These are phyloP conservation scores for Psammodynastes pulverulentus DNA, from an alignment of 2,113 vertebrate genomes.

Conservation along the genomic window DNA sequence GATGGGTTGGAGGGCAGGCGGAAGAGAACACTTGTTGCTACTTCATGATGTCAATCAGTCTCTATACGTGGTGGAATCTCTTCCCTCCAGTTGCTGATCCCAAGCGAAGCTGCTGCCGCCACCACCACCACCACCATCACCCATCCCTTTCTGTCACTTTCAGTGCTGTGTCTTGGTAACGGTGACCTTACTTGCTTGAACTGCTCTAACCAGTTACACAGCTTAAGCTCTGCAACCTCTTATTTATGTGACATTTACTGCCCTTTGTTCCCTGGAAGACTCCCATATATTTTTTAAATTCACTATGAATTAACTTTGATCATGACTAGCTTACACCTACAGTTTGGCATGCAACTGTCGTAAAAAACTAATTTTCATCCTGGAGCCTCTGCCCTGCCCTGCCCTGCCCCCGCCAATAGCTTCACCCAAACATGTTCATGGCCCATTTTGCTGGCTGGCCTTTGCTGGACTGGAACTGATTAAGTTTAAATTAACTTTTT, in stretches of 20 bases:
- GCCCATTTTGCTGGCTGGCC: not conserved
- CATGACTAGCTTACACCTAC: not conserved
- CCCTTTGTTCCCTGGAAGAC: not conserved
- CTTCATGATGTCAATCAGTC: not conserved
- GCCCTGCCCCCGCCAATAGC: not conserved
- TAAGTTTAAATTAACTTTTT: not conserved
- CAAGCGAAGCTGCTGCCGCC: not conserved
- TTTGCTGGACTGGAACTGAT: not conserved
- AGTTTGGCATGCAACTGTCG: not conserved
- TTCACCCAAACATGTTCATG: not conserved
- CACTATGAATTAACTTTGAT: rapidly evolving
- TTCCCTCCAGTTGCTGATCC: not conserved
- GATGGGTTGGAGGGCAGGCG: not conserved
- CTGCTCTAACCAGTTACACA: not conserved
- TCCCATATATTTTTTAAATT: not conserved
- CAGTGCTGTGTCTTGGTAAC: not conserved
- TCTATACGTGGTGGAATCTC: not conserved
- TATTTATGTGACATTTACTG: constrained; percentile 8
- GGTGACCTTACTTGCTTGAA: not conserved
- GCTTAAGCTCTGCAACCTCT: not conserved
- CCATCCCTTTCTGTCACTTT: not conserved
- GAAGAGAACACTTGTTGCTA: not conserved
- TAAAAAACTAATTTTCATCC: not conserved
- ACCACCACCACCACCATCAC: not conserved
- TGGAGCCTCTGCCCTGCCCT: not conserved